These are phyloP conservation scores for Hemiprocne comata DNA, from an alignment of 2,113 vertebrate species.

Conservation along the genomic window DNA sequence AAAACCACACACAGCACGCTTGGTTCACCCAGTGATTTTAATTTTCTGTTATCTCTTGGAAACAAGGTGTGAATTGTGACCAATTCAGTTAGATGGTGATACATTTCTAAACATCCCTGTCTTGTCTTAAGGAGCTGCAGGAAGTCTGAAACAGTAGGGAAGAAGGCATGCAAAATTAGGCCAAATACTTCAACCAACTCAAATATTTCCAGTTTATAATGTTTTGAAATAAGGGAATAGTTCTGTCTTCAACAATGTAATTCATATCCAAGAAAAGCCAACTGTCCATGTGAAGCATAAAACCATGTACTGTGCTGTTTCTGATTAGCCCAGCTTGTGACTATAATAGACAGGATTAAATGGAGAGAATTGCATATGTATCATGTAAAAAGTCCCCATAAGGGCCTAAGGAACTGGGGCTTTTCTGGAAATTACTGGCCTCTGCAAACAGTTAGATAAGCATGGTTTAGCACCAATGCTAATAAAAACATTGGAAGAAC, in stretches of 20 bases:
- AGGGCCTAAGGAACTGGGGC: background rate
- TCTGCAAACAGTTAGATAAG: background rate
- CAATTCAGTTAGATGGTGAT: background rate
- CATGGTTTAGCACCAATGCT: background rate
- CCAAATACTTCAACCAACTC: constrained; percentile 7
- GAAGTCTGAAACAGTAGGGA: background rate
- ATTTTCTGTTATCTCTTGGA: background rate
- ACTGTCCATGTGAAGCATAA: background rate
- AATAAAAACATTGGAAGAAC: background rate
- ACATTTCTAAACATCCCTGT: background rate
- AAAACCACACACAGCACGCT: background rate
- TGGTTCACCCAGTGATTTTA: background rate
- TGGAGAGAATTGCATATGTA: background rate
- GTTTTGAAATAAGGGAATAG: background rate
- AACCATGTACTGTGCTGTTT: background rate
- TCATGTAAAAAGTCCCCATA: background rate
- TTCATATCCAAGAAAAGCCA: background rate
- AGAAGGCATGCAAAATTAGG: background rate
- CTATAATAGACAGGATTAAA: background rate
- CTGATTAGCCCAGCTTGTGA: background rate
- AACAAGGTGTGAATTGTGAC: background rate
- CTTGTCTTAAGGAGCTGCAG: background rate
- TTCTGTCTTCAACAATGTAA: background rate
- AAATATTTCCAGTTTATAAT: constrained; percentile 69
- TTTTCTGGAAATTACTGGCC: background rate